Conservation (phyloP, 2,797 vertebrate species). For the Nyctalus aviator region DNA sequence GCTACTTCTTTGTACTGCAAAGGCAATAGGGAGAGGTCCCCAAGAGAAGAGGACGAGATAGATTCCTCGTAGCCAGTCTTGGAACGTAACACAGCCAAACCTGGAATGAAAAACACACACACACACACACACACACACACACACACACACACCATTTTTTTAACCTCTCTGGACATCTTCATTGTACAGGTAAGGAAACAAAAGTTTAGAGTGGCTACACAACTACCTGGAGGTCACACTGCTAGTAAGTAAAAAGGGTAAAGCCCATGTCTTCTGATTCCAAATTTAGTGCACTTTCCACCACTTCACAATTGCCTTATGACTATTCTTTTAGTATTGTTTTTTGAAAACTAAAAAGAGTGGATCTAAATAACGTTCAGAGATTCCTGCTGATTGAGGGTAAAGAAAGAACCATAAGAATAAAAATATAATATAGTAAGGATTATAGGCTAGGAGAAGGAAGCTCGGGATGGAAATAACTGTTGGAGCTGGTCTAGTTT, state of each 20-base stretch:
- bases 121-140: neutral
- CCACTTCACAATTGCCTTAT: neutral
- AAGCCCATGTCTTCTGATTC: neutral
- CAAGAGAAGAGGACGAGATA: neutral
- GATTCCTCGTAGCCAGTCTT: neutral
- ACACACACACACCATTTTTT: neutral
- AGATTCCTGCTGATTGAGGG: neutral
- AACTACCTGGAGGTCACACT: neutral
- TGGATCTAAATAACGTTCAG: neutral
- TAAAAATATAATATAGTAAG: constrained; percentile 20
- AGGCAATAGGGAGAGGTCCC: neutral
- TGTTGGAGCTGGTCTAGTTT: neutral
- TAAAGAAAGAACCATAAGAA: neutral
- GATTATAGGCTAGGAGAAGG: constrained; percentile 22
- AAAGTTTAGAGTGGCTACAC: neutral
- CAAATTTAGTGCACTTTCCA: neutral
- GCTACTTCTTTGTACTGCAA: neutral
- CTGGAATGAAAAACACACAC: neutral
- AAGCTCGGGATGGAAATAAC: neutral
- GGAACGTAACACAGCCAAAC: neutral
- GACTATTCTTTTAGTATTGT: neutral
- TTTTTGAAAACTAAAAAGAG: constrained; percentile 44
- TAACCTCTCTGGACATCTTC: neutral
- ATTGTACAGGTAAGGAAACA: constrained; percentile 1
- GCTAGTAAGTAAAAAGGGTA: neutral